phyloP scores from a whole-genome alignment of 2,888 invertebrate genomes.

The Pocota personata region DNA sequence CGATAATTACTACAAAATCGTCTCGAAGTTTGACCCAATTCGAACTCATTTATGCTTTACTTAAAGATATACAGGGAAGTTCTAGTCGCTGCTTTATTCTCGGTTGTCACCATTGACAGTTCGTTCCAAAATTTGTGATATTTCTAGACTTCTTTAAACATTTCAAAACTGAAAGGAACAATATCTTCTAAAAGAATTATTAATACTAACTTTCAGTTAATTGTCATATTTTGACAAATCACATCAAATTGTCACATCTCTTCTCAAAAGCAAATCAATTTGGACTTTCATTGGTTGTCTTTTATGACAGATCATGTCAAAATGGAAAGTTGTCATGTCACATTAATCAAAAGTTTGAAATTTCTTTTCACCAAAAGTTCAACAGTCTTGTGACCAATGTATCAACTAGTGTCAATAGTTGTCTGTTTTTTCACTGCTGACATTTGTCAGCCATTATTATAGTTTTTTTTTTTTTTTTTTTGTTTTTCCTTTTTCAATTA shows the following conservation, averaged over 20 bases:
- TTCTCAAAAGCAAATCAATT: background rate
- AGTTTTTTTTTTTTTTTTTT: constrained; percentile 3
- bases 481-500: constrained; percentile 17
- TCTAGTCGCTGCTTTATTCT: too few species aligned
- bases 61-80: too few species aligned
- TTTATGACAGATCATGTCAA: constrained; percentile 9
- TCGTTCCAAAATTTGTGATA: too few species aligned
- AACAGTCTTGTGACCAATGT: constrained; percentile 26
- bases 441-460: constrained; percentile 55
- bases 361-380: constrained; percentile 7
- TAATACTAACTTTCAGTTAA: background rate
- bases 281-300: background rate
- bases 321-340: constrained; percentile 31
- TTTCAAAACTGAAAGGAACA: too few species aligned
- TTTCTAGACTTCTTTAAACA: too few species aligned
- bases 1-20: too few species aligned
- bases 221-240: background rate
- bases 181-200: too few species aligned
- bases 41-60: too few species aligned
- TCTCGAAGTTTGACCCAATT: too few species aligned
- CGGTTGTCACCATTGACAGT: too few species aligned
- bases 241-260: background rate
- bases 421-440: constrained; percentile 42
- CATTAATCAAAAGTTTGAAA: constrained; percentile 38
- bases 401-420: constrained; percentile 57